Base-by-base conservation (phyloP, 2,888 invertebrate species). In the Rapana venosa region DNA sequence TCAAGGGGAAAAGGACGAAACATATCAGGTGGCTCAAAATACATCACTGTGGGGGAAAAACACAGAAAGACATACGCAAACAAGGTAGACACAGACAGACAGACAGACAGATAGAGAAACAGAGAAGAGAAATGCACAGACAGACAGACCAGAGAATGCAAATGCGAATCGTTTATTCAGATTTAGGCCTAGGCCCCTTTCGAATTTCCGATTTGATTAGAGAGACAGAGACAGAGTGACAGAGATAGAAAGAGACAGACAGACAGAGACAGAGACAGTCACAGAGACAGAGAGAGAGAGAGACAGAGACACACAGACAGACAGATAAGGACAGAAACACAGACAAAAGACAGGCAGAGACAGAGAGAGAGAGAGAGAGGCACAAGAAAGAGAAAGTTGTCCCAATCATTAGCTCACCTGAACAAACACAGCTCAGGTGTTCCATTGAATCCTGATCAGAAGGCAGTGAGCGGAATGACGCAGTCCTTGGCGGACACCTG, bases 361-460 rank as follows among this genome's bases (percentile, higher is more conserved):
- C n/a, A 74, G n/a, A 74, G n/a, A 74, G 70, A 74, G n/a, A 74
- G 6, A 74, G n/a, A n/a, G n/a, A 74, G n/a, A n/a, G n/a, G n/a
- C n/a, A n/a, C n/a, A n/a, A 61, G 61, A 61, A 61, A 61, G 22
- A 61, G 61, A 61, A 74, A 47, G 47, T 47, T 47, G 47, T 47
- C 74, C 6, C 74, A 26, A 8, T n/a, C 74, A 11, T 26, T n/a
- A n/a, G 77, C 30, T 79, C 77, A 79, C 32, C 77, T 79, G 77
- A 35, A 32, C 77, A 79, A 32, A 79, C 20, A 79, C 32, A 32
- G 77, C 35, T 32, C 77, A 79, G 77, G 77, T 79, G 77, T 79
- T 79, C 77, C 77, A 79, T 79, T 79, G 77, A 79, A 26, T 5
- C 11, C 74, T 74, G 74, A n/a, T 74, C 74, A 74, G 74, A 74